phyloP scores from a whole-genome alignment of 2,888 invertebrate species.

The Escarpia spicata region DNA sequence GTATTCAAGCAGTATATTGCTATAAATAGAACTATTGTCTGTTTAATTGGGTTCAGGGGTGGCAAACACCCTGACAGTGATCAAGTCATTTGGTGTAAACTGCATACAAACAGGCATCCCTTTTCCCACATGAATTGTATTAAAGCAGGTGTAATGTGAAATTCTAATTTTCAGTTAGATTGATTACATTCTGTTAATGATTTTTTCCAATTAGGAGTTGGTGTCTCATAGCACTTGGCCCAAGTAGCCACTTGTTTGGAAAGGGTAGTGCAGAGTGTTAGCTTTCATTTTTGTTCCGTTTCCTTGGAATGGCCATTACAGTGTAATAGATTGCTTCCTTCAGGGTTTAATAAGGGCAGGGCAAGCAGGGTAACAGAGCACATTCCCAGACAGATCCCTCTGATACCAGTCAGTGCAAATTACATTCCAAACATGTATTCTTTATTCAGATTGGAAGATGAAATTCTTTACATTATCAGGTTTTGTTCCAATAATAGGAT shows the following conservation, averaged over 20 bases:
- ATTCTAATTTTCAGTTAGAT: background rate
- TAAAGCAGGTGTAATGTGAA: background rate
- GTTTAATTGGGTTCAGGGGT: too few species aligned
- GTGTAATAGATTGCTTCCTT: background rate
- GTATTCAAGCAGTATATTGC: too few species aligned
- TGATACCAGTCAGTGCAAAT: background rate
- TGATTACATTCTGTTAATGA: background rate
- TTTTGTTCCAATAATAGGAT: background rate
- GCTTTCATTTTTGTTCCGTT: background rate
- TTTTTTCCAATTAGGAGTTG: background rate
- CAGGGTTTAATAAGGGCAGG: background rate
- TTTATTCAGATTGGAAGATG: background rate
- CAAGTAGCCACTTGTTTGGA: background rate
- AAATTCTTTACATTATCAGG: background rate
- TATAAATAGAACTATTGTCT: too few species aligned
- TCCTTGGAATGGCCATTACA: background rate
- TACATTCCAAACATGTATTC: background rate
- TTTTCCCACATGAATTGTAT: background rate
- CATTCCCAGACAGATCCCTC: background rate
- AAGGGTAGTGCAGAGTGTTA: background rate
- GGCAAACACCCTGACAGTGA: too few species aligned
- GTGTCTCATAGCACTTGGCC: background rate
- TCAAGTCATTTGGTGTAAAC: too few species aligned
- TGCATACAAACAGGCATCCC: too few species aligned
- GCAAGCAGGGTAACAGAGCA: background rate